phyloP scores from a whole-genome alignment of 2,797 vertebrate genomes.

The Sardinella longiceps region DNA sequence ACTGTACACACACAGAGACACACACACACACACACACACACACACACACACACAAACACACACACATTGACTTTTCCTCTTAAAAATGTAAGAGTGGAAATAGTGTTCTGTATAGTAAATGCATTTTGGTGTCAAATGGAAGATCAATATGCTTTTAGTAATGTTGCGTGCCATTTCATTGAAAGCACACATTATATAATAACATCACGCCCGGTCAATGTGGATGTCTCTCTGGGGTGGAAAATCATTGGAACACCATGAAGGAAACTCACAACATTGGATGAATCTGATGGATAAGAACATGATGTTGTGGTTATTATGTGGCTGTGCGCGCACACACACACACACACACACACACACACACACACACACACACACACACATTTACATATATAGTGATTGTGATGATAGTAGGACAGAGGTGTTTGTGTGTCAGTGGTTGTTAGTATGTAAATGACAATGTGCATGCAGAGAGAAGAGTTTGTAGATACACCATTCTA shows the following conservation, averaged over 20 bases:
- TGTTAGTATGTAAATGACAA: too few relatives aligned
- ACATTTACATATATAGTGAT: neutral
- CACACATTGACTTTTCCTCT: neutral
- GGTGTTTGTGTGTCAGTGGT: too few relatives aligned
- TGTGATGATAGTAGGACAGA: too few relatives aligned
- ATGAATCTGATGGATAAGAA: neutral
- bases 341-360: neutral
- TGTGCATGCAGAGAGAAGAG: too few relatives aligned
- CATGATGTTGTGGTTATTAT: neutral
- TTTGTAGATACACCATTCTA: too few relatives aligned
- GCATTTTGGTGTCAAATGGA: neutral
- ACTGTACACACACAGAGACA: too few relatives aligned
- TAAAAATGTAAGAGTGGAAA: neutral
- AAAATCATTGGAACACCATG: neutral
- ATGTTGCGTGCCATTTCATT: neutral
- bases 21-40: neutral
- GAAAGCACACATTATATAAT: neutral
- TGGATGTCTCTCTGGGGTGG: neutral
- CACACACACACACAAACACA: neutral
- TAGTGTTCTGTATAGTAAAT: neutral
- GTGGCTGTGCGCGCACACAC: too few relatives aligned
- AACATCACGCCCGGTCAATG: neutral
- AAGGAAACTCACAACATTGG: neutral
- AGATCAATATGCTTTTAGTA: neutral
- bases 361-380: neutral